These are phyloP conservation scores for Pseudomyrmex dendroicus DNA, from an alignment of 1,140 invertebrate species.

Conservation along the genomic window DNA sequence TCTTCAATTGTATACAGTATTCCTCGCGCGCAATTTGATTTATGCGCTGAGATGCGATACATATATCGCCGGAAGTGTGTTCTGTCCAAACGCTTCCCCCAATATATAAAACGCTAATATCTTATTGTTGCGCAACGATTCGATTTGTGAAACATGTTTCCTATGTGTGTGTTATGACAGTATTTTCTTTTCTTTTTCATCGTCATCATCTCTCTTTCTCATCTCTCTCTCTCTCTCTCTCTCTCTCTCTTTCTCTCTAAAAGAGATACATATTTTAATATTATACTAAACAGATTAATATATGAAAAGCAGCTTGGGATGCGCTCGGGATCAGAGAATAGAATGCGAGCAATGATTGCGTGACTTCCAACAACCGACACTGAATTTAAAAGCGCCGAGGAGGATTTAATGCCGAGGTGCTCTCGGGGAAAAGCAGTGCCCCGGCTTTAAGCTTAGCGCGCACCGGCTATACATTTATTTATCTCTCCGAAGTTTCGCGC, in stretches of 20 bases:
- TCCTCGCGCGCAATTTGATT: conserved; percentile 28
- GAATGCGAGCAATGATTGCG: conserved; percentile 18
- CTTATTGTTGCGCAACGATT: conserved; percentile 4
- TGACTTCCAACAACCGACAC: conserved; percentile 32
- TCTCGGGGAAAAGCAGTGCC: neutral
- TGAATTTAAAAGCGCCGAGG: conserved; percentile 39
- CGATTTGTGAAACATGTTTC: neutral
- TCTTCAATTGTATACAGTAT: conserved; percentile 15
- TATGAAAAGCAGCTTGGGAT: neutral
- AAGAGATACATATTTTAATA: neutral
- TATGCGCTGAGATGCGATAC: conserved; percentile 45
- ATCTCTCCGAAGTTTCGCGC: conserved; percentile 47
- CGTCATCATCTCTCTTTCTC: no score
- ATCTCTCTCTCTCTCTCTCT: no score
- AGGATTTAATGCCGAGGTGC: conserved; percentile 28
- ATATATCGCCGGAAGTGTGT: neutral
- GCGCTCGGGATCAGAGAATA: neutral
- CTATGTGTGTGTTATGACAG: neutral
- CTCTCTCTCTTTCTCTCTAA: no score
- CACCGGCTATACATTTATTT: conserved; percentile 56
- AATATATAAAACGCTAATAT: conserved; percentile 9
- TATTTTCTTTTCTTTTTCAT: neutral
- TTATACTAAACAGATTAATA: neutral
- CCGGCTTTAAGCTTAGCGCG: conserved; percentile 43
- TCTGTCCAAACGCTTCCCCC: neutral